Conservation (phyloP, 2,888 invertebrate genomes). For the Perizoma flavofasciatum region DNA sequence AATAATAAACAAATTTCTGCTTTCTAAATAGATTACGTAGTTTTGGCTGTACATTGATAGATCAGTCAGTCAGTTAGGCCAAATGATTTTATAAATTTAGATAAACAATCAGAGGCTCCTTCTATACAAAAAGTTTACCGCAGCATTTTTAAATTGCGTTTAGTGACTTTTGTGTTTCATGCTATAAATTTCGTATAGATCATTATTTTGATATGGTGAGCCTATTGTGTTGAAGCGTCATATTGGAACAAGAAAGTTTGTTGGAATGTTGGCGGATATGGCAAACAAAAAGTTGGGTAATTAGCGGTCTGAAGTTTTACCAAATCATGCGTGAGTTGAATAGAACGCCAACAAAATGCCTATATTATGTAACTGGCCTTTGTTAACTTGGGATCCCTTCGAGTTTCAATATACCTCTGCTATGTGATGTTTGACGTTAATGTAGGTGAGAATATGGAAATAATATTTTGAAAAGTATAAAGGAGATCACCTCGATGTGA, state of each 20-base stretch:
- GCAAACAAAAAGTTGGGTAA: constrained; percentile 65
- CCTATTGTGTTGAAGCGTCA: constrained; percentile 33
- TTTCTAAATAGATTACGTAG: no score
- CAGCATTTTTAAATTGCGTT: no score
- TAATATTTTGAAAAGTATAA: no score
- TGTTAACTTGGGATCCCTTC: constrained; percentile 21
- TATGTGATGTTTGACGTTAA: constrained; percentile 13
- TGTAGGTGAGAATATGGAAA: constrained; percentile 1
- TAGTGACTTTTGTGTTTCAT: no score
- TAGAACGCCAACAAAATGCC: constrained; percentile 37
- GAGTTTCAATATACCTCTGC: constrained; percentile 11
- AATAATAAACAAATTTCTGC: no score
- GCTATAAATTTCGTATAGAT: not conserved
- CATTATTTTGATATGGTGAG: constrained; percentile 11
- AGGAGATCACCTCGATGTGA: no score
- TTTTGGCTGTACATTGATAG: no score
- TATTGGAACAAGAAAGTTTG: constrained; percentile 46
- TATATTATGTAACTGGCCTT: constrained; percentile 30
- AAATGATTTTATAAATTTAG: no score
- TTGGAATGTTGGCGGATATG: constrained; percentile 44
- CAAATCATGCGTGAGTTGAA: constrained; percentile 50
- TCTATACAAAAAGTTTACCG: no score
- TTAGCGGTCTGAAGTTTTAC: constrained; percentile 57
- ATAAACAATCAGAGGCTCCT: no score
- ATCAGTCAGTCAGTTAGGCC: no score